These are phyloP conservation scores for Siniperca knerii DNA, from an alignment of 2,113 vertebrate species.

Conservation along the genomic window DNA sequence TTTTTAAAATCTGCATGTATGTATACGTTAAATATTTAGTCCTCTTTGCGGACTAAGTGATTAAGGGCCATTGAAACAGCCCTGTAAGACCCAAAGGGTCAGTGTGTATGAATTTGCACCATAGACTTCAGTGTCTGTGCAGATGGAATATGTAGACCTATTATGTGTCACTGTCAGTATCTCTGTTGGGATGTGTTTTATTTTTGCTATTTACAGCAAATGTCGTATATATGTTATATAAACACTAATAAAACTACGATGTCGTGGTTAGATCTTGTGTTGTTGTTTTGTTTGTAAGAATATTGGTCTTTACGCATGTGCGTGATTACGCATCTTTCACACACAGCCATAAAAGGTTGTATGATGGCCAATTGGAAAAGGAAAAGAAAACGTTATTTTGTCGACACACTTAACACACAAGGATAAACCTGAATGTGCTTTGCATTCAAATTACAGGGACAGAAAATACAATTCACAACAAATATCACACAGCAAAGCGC, in stretches of 20 bases:
- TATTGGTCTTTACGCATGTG: neutral
- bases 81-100: slow-evolving; percentile 87
- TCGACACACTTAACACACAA: neutral
- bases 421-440: neutral
- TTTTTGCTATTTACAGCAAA: slow-evolving; percentile 72
- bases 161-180: slow-evolving; percentile 76
- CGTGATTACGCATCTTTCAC: neutral
- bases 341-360: neutral
- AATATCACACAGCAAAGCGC: neutral
- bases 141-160: slow-evolving; percentile 78
- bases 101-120: slow-evolving; percentile 81
- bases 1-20: slow-evolving; percentile 82
- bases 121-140: slow-evolving; percentile 73
- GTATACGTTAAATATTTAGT: slow-evolving; percentile 82
- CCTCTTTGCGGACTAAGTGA: slow-evolving; percentile 78
- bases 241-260: slow-evolving; percentile 72
- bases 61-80: slow-evolving; percentile 82
- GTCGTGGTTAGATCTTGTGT: slow-evolving; percentile 55
- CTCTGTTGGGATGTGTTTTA: slow-evolving; percentile 72
- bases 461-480: no score
- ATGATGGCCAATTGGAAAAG: neutral
- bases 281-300: neutral
- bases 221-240: slow-evolving; percentile 67
- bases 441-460: neutral
- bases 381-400: neutral